These are phyloP conservation scores for Picathartes gymnocephalus DNA, from an alignment of 2,113 vertebrate species.

Conservation along the genomic window DNA sequence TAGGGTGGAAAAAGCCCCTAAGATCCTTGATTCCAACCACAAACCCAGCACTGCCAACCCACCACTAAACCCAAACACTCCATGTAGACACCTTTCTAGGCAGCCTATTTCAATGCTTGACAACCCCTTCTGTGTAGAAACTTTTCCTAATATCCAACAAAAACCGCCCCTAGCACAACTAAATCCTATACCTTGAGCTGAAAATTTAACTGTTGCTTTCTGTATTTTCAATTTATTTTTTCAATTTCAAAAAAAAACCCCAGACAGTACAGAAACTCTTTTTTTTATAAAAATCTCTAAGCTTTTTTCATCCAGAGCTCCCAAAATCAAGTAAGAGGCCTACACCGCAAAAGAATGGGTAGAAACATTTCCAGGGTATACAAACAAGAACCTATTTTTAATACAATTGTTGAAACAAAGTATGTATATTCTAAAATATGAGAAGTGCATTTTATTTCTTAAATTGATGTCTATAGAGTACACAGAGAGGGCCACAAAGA, in stretches of 20 bases:
- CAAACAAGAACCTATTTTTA: neutral
- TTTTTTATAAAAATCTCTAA: neutral
- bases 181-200: neutral
- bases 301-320: neutral
- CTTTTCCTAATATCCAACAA: neutral
- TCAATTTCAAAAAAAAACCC: neutral
- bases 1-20: neutral
- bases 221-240: neutral
- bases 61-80: neutral
- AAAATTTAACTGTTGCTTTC: neutral
- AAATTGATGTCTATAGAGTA: neutral
- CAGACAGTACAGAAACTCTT: neutral
- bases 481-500: neutral
- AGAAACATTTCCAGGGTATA: neutral
- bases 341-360: neutral
- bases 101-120: neutral
- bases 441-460: neutral
- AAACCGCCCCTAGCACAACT: neutral
- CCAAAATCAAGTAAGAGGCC: neutral
- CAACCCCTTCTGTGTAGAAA: fast-evolving
- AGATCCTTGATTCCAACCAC: neutral
- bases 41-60: neutral
- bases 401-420: neutral
- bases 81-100: neutral
- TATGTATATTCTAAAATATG: neutral